A percentile compares a stretch with the other conserved stretches of the same genome.
phyloP scores from a whole-genome alignment of 1,140 invertebrate species.

The Vanessa tameamea region DNA sequence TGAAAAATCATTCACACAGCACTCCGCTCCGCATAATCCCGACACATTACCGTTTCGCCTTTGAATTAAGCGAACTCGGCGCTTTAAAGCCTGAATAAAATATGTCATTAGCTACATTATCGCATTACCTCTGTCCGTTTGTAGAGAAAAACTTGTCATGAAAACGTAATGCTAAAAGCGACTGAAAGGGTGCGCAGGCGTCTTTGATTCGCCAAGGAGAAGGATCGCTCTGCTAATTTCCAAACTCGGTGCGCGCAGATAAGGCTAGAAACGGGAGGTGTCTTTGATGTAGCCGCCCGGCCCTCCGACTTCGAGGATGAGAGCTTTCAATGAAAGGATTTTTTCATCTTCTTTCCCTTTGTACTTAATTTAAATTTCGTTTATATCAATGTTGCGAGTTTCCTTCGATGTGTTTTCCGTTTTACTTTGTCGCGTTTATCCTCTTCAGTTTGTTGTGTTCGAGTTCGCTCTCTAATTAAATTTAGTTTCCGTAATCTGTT shows the following conservation, averaged over 20 bases:
- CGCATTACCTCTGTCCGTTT: conserved; percentile 55
- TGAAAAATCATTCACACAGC: conserved; percentile 52
- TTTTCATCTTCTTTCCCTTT: conserved; percentile 79
- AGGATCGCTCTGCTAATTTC: conserved; percentile 76
- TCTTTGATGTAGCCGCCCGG: conserved; percentile 77
- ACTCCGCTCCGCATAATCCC: conserved; percentile 48
- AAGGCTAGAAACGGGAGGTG: conserved; percentile 70
- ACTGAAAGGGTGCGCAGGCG: conserved; percentile 69
- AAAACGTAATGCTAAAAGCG: conserved; percentile 70
- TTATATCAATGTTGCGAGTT: conserved; percentile 80
- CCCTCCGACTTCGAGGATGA: conserved; percentile 76
- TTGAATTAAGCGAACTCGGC: conserved; percentile 47
- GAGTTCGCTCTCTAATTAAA: conserved; percentile 78
- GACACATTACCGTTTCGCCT: conserved; percentile 52
- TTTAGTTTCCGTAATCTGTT: conserved; percentile 79
- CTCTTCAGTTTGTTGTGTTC: conserved; percentile 78
- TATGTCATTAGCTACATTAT: conserved; percentile 71
- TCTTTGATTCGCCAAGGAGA: conserved; percentile 57
- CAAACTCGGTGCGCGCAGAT: conserved; percentile 76
- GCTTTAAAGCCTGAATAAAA: conserved; percentile 67
- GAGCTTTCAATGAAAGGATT: conserved; percentile 80
- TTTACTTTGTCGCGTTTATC: conserved; percentile 80
- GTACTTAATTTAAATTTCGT: conserved; percentile 82
- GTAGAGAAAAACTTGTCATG: conserved; percentile 64
- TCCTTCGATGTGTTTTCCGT: conserved; percentile 77